Evolutionary conservation across 2,113 vertebrate genomes (phyloP).

Genomic region (Brachionichthys hirsutus): DNA sequence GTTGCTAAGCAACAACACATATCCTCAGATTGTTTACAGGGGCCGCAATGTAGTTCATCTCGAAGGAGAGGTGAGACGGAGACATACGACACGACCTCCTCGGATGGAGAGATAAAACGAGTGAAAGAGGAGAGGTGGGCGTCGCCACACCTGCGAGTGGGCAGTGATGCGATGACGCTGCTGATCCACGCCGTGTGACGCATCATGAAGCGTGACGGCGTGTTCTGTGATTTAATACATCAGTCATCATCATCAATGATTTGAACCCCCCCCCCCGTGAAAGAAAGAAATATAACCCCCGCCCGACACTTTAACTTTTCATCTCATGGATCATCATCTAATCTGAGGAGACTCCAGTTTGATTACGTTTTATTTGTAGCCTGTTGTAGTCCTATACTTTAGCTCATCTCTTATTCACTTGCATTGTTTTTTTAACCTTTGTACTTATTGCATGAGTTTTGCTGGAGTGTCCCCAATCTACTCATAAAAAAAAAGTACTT

Average conservation of each 20-base stretch:
- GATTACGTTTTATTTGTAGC: too few species aligned
- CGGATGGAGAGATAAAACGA: constrained; percentile 39
- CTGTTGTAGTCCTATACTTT: too few species aligned
- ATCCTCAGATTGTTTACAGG: constrained; percentile 74
- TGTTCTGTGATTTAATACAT: constrained; percentile 36
- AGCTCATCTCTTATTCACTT: too few species aligned
- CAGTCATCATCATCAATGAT: too few species aligned
- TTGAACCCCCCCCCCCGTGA: background rate
- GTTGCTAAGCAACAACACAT: constrained; percentile 80
- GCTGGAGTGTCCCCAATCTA: too few species aligned
- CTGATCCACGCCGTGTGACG: background rate
- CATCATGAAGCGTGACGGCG: constrained; percentile 28
- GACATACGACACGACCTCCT: constrained; percentile 49
- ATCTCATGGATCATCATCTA: background rate
- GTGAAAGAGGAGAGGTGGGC: constrained; percentile 22
- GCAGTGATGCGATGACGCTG: constrained; percentile 14
- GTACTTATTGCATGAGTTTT: too few species aligned
- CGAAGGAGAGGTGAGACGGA: constrained; percentile 45
- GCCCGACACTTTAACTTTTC: too few species aligned
- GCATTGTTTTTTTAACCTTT: too few species aligned
- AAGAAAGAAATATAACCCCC: constrained; percentile 10
- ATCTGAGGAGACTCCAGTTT: background rate
- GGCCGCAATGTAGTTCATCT: constrained; percentile 56
- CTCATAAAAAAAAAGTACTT: too few species aligned
- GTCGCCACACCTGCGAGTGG: constrained; percentile 11